Evolutionary conservation across 2,113 vertebrate genomes (phyloP).

Genomic region (Actenoides lindsayi): DNA sequence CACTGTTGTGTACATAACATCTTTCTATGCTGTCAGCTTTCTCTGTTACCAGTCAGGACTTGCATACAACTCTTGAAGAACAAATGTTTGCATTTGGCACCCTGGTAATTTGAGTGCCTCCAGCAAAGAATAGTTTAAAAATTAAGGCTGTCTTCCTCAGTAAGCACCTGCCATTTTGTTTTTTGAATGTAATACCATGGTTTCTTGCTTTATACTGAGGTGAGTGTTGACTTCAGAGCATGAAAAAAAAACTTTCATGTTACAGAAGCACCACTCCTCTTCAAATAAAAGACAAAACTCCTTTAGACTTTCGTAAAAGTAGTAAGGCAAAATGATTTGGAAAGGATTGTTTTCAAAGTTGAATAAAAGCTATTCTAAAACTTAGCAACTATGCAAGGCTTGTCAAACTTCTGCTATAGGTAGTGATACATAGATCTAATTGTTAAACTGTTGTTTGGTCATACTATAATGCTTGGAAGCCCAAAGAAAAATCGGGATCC

Average conservation of each 20-base stretch:
- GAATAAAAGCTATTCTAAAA: not conserved
- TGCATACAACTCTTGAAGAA: fast-evolving
- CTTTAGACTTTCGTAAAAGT: not conserved
- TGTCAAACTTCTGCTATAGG: not conserved
- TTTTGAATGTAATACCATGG: not conserved
- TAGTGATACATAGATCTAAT: not conserved
- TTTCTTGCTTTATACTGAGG: not conserved
- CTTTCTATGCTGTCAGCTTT: not conserved
- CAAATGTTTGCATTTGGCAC: not conserved
- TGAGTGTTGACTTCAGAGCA: not conserved
- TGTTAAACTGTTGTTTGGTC: not conserved
- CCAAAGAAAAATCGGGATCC: not conserved
- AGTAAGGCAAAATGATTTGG: not conserved
- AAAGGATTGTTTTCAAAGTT: not conserved
- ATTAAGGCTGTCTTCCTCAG: not conserved
- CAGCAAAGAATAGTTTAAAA: not conserved
- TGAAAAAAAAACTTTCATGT: not conserved
- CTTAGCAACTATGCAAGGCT: not conserved
- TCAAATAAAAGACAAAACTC: not conserved
- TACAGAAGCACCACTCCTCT: not conserved
- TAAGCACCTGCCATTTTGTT: not conserved
- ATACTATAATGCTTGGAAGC: not conserved
- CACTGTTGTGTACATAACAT: not conserved
- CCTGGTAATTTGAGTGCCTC: not conserved
- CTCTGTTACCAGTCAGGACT: not conserved